A percentile compares a stretch with the other conserved stretches of the same genome.
Evolutionary conservation across 1,140 invertebrate genomes (phyloP).

Genomic region (Hypothenemus hampei): DNA sequence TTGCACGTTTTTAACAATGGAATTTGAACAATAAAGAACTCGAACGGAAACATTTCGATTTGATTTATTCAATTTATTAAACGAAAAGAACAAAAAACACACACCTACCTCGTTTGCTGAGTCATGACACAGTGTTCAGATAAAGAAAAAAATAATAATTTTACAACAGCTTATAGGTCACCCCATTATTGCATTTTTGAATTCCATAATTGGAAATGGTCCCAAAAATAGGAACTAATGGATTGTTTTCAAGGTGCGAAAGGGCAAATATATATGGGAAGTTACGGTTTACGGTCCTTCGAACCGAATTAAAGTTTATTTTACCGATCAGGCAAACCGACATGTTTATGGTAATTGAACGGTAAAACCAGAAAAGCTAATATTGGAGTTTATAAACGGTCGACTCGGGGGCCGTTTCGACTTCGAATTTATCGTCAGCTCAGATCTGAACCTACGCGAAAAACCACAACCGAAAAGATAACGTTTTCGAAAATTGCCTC

Average conservation of each 20-base stretch:
- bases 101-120: neutral
- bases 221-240: too few species aligned
- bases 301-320: slow-evolving; percentile 44
- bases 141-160: neutral
- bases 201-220: too few species aligned
- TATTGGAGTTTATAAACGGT: slow-evolving; percentile 38
- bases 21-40: too few species aligned
- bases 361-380: slow-evolving; percentile 36
- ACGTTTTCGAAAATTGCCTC: too few species aligned
- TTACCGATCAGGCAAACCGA: slow-evolving; percentile 32
- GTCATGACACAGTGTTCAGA: neutral
- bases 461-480: too few species aligned
- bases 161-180: too few species aligned
- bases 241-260: too few species aligned
- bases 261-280: too few species aligned
- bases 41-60: neutral
- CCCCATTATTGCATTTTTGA: too few species aligned
- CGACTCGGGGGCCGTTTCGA: slow-evolving; percentile 27
- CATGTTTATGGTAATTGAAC: slow-evolving; percentile 46
- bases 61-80: neutral
- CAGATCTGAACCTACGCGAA: too few species aligned
- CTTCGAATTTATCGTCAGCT: slow-evolving; percentile 37
- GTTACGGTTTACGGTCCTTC: slow-evolving; percentile 19
- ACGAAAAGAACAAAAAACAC: too few species aligned
- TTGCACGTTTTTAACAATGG: too few species aligned